A percentile compares a stretch with the other conserved stretches of the same genome.
Evolutionary conservation across 2,888 invertebrate species (phyloP).

Genomic region (Ashinkailepas kermadecensis): DNA sequence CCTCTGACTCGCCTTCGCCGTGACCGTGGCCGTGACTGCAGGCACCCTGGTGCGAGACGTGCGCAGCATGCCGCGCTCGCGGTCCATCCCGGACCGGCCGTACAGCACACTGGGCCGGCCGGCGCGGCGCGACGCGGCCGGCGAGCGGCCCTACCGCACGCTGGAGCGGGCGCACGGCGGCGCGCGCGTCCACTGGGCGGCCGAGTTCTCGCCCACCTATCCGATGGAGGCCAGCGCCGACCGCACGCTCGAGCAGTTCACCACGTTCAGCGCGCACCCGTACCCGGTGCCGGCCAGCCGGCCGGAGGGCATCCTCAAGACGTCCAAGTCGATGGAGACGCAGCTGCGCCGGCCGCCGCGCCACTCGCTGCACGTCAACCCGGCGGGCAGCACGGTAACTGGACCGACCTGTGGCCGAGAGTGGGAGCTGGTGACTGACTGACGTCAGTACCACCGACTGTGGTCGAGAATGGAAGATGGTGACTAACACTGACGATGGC

Average conservation of each 20-base stretch:
- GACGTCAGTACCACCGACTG: no score
- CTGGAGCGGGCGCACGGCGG: slow-evolving; percentile 21
- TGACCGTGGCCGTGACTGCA: neutral
- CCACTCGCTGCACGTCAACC: slow-evolving; percentile 7
- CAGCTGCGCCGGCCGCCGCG: slow-evolving; percentile 21
- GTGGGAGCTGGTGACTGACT: no score
- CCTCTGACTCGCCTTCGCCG: no score
- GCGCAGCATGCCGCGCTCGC: slow-evolving; percentile 15
- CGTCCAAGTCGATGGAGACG: slow-evolving; percentile 20
- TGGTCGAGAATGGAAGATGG: no score
- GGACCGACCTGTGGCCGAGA: neutral
- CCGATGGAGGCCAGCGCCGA: slow-evolving; percentile 19
- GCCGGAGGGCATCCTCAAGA: slow-evolving; percentile 23
- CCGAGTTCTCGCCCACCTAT: slow-evolving; percentile 1
- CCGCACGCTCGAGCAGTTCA: slow-evolving; percentile 22
- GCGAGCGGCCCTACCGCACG: slow-evolving; percentile 17
- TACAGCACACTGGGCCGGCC: slow-evolving; percentile 16
- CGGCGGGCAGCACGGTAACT: neutral
- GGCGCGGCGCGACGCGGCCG: slow-evolving; percentile 11
- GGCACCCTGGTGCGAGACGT: slow-evolving; percentile 12
- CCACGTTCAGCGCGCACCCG: slow-evolving; percentile 19
- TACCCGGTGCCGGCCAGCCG: slow-evolving; percentile 3
- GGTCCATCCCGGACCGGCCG: slow-evolving; percentile 12
- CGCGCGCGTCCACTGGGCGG: slow-evolving; percentile 22
- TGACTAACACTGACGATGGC: no score